Conservation (phyloP, 2,113 vertebrate genomes). For the Mesembrinibis cayennensis region DNA sequence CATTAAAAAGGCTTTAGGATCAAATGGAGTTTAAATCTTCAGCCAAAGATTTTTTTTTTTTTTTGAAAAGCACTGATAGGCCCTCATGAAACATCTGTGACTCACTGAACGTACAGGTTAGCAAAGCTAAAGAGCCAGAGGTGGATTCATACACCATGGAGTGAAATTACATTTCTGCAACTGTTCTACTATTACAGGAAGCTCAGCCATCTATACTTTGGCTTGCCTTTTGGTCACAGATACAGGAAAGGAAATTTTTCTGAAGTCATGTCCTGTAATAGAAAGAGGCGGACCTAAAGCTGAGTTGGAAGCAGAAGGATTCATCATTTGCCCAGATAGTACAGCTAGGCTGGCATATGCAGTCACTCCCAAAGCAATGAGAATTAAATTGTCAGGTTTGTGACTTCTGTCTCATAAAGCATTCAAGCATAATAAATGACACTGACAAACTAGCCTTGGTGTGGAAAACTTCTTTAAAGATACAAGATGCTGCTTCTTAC, state of each 20-base stretch:
- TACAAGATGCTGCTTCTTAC: background rate
- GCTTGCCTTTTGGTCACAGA: background rate
- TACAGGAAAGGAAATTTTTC: background rate
- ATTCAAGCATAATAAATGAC: background rate
- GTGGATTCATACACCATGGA: accelerated
- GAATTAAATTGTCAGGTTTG: background rate
- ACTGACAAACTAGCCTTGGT: background rate
- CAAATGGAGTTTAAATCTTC: background rate
- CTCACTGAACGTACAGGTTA: background rate
- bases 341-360: background rate
- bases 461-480: conserved; percentile 5
- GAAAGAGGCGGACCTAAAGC: background rate
- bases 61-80: background rate
- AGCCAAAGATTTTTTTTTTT: background rate
- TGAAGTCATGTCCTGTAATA: background rate
- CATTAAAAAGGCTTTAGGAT: background rate
- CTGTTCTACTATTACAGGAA: background rate
- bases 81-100: background rate
- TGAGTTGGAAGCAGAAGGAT: background rate
- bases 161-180: background rate
- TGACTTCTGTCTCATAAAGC: background rate
- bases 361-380: background rate
- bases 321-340: background rate
- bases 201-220: background rate
- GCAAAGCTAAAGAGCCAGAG: background rate